These are phyloP conservation scores for Cairina moschata DNA, from an alignment of 2,113 vertebrate species.

Conservation along the genomic window DNA sequence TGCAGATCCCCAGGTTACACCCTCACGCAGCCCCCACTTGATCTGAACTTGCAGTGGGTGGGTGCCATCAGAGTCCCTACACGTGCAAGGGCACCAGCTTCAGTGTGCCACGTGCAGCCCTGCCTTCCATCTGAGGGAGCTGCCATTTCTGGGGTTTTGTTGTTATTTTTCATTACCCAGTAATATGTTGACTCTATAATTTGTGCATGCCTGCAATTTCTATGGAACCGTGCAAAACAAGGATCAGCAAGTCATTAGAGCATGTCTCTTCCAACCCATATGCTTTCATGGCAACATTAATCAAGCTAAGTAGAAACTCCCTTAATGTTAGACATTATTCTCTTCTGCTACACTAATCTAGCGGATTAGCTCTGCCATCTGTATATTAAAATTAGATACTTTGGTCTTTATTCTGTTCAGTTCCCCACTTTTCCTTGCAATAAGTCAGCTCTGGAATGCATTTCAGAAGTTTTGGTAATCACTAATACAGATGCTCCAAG, in stretches of 20 bases:
- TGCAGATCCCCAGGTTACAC: rapidly evolving
- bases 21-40: no score
- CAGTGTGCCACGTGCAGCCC: rapidly evolving
- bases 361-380: neutral
- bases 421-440: neutral
- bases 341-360: conserved; percentile 22
- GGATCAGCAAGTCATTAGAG: neutral
- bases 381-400: neutral
- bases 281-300: neutral
- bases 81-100: neutral
- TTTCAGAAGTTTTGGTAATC: neutral
- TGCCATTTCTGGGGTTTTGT: neutral
- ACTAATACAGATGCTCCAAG: neutral
- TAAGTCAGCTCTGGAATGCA: neutral
- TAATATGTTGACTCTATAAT: neutral
- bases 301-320: neutral
- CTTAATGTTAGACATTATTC: neutral
- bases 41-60: neutral
- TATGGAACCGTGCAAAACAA: neutral
- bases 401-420: neutral
- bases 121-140: neutral
- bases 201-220: neutral
- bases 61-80: neutral
- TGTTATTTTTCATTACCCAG: neutral
- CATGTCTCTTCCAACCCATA: neutral